Conservation (phyloP, 2,113 vertebrate species). For the Catharus minimus region DNA sequence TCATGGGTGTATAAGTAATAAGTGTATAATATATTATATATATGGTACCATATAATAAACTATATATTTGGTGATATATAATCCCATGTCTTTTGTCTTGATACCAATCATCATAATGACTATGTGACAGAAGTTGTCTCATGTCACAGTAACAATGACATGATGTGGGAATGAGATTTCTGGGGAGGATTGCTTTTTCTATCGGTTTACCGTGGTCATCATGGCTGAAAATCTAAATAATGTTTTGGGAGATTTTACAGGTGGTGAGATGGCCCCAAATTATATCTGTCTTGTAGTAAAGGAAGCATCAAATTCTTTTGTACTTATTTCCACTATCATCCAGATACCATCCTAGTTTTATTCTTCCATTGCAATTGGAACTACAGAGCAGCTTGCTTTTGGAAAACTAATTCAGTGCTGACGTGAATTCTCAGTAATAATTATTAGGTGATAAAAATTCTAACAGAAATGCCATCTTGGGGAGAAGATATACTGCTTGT, state of each 20-base stretch:
- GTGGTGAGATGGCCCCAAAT: neutral
- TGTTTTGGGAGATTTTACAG: neutral
- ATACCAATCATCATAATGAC: neutral
- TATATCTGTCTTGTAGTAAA: neutral
- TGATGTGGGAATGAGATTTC: neutral
- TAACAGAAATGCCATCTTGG: neutral
- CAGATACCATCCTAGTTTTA: neutral
- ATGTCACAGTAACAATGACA: neutral
- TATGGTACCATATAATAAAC: neutral
- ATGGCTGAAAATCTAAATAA: neutral
- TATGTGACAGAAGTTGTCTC: neutral
- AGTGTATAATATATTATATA: neutral
- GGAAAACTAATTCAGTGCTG: neutral
- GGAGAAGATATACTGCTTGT: neutral
- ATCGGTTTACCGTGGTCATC: neutral
- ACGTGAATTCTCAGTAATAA: neutral
- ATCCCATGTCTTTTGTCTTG: rapidly evolving
- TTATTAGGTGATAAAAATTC: neutral
- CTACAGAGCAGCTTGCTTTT: neutral
- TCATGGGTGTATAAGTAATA: neutral
- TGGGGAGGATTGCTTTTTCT: neutral
- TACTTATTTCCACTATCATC: neutral
- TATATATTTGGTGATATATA: neutral
- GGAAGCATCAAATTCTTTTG: neutral
- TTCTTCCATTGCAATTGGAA: neutral